Base-by-base conservation (phyloP, 2,888 invertebrate species). In the Cybosia mesomella region DNA sequence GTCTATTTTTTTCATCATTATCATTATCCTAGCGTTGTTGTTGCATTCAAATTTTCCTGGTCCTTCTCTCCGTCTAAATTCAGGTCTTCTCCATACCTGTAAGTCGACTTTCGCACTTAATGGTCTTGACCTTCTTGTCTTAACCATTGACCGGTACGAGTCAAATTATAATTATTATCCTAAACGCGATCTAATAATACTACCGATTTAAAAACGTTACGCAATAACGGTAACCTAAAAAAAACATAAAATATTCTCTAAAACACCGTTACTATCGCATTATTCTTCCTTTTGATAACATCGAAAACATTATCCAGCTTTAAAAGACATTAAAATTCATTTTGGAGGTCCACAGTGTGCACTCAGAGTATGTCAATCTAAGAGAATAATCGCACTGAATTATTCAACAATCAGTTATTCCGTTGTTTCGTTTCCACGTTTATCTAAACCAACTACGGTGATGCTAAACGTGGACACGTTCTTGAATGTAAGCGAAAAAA, bases 311-410 rank as follows among this genome's bases (percentile, higher is more conserved):
- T 55, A 58, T 57, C 68, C 55, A 70, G 60, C 68, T 76, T 70
- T 68, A 68, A 67, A 62, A 54, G 1, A 66, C 77, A 84, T 88
- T 87, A 84, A 85, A 87, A 89, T 89, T 86, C 79, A 85, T 85
- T 83, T 83, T 72, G 82, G 80, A 86, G 81, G 83, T 87, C 84
- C 81, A 72, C 79, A 80, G 79, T 83, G 82, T 86, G 85, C 85
- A 84, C 79, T 86, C 82, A 85, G n/a, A n/a, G 81, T 84, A 83
- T 87, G 88, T 88, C 88, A 85, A 85, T 79, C 81, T 79, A 79
- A 80, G 77, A 84, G 80, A 83, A 85, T 87, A 85, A 87, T 85
- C 80, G 75, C 80, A 72, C 81, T 92, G 91, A 92, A 92, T 92
- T 81, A 92, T 92, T 91, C 92, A 92, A 84, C 80, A 79, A 80